phyloP scores from a whole-genome alignment of 2,113 vertebrate species.

The Haplochromis vanheusdeni region DNA sequence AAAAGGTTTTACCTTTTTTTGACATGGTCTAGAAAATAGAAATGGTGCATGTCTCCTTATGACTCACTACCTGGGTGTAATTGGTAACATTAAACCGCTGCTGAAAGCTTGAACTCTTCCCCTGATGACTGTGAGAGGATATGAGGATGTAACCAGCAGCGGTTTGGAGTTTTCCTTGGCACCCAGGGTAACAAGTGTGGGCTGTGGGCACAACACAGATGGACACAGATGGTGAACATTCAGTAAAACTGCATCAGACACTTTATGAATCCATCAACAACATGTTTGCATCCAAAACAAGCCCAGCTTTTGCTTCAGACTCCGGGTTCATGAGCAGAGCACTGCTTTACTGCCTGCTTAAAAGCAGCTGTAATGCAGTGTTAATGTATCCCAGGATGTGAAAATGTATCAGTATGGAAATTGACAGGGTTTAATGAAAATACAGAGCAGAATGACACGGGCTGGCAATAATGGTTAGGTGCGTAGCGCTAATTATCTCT shows the following conservation, averaged over 20 bases:
- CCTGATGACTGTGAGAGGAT: conserved; percentile 19
- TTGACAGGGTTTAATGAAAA: conserved; percentile 49
- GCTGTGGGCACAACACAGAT: conserved; percentile 37
- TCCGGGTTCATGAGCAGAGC: conserved; percentile 36
- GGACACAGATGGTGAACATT: conserved; percentile 38
- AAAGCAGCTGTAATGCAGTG: conserved; percentile 33
- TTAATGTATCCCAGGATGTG: conserved; percentile 57
- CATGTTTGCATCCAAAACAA: conserved; percentile 47
- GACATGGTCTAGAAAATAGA: not conserved
- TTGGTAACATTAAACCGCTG: conserved; percentile 34
- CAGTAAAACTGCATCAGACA: conserved; percentile 37
- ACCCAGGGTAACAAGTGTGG: not conserved
- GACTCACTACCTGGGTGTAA: conserved; percentile 37
- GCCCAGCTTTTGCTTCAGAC: conserved; percentile 34
- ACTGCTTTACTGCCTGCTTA: conserved; percentile 30
- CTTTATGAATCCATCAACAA: conserved; percentile 58
- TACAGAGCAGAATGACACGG: conserved; percentile 23
- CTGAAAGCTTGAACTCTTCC: conserved; percentile 28
- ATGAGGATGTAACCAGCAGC: conserved; percentile 36
- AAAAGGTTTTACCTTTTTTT: conserved; percentile 7
- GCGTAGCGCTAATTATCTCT: not conserved
- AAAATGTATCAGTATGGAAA: conserved; percentile 55
- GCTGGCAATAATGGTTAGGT: conserved; percentile 14
- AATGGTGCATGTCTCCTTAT: conserved; percentile 17
- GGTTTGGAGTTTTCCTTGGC: conserved; percentile 36